These are phyloP conservation scores for Rhadina sibilatrix DNA, from an alignment of 2,113 vertebrate genomes.

Conservation along the genomic window DNA sequence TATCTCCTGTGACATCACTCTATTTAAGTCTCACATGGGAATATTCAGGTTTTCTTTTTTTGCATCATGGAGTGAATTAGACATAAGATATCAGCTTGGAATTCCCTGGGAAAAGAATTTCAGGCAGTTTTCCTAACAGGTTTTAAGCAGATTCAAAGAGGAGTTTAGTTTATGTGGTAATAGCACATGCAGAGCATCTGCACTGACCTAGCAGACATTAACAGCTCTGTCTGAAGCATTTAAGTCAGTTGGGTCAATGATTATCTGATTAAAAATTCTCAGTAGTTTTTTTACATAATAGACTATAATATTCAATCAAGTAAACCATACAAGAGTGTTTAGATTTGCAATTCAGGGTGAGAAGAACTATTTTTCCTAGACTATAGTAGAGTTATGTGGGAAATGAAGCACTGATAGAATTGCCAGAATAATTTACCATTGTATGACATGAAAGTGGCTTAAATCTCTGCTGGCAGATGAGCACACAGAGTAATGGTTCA, in stretches of 20 bases:
- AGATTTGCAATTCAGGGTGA: not conserved
- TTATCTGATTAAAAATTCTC: conserved; percentile 7
- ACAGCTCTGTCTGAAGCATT: not conserved
- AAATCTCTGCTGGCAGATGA: conserved; percentile 40
- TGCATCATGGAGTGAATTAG: not conserved
- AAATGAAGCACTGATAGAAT: conserved; percentile 24
- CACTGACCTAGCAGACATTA: not conserved
- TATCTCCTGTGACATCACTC: not conserved
- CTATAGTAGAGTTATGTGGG: not conserved
- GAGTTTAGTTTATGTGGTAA: not conserved
- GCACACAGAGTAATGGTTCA: conserved; percentile 7
- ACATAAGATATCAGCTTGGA: not conserved
- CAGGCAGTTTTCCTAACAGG: not conserved
- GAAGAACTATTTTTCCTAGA: conserved; percentile 8
- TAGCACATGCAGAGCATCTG: not conserved
- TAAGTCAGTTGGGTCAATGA: not conserved
- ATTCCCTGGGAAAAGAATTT: not conserved
- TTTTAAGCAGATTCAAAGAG: not conserved
- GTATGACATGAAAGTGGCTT: conserved; percentile 13
- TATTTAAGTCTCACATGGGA: not conserved
- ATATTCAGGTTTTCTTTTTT: not conserved
- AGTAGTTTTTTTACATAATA: not conserved
- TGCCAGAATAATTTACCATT: not conserved
- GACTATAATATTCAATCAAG: not conserved
- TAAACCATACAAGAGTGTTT: not conserved